These are phyloP conservation scores for Zosterops hypoxanthus DNA, from an alignment of 2,113 vertebrate species.

Conservation along the genomic window DNA sequence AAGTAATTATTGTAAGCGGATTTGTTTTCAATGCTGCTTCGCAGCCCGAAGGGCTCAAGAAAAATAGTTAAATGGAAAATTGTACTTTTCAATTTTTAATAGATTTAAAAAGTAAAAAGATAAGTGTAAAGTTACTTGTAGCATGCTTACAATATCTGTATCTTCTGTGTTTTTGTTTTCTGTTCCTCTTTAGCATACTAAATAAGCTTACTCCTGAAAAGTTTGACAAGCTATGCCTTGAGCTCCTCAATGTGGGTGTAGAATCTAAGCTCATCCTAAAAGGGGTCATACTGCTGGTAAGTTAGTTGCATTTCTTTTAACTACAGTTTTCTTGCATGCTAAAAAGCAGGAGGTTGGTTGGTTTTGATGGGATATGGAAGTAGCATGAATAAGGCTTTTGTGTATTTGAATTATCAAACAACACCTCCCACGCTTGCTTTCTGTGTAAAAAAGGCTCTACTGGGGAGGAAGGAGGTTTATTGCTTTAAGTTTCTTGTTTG, in stretches of 20 bases:
- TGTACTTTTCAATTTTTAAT: rapidly evolving
- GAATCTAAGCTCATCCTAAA: slow-evolving; percentile 99
- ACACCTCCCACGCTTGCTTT: rapidly evolving
- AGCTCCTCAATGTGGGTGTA: slow-evolving; percentile 99
- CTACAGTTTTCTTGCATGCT: background rate
- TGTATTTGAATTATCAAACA: background rate
- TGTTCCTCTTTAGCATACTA: slow-evolving; percentile 86
- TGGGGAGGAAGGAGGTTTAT: background rate
- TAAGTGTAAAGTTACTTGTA: background rate
- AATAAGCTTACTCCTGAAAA: slow-evolving; percentile 99
- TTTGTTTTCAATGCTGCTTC: rapidly evolving
- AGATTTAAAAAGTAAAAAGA: background rate
- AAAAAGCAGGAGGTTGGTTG: background rate
- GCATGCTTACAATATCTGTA: rapidly evolving
- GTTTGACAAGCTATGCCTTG: slow-evolving; percentile 99
- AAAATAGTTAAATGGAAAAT: rapidly evolving
- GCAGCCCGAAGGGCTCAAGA: rapidly evolving
- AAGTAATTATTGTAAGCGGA: background rate
- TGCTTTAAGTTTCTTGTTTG: background rate
- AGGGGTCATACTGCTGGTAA: slow-evolving; percentile 99
- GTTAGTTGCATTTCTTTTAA: background rate
- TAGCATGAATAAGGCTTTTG: background rate
- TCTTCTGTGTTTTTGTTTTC: background rate
- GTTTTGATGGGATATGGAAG: background rate
- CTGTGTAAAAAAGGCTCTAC: background rate